These are phyloP conservation scores for Gobius niger DNA, from an alignment of 2,113 vertebrate species.

Conservation along the genomic window DNA sequence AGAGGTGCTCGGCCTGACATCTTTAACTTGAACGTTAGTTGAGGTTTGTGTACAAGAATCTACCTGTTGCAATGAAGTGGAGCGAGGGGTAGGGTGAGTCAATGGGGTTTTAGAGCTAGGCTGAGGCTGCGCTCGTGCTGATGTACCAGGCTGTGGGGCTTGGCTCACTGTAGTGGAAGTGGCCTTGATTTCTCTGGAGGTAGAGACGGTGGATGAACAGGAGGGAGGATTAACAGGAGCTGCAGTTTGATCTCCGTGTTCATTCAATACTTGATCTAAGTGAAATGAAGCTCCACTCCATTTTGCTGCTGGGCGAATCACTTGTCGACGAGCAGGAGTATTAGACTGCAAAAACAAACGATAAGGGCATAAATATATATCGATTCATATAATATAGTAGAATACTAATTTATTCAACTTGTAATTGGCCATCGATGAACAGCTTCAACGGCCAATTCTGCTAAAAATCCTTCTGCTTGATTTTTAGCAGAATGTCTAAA, in stretches of 20 bases:
- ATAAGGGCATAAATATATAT: background rate
- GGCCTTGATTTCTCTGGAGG: constrained; percentile 58
- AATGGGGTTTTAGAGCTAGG: constrained; percentile 22
- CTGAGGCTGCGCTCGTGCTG: constrained; percentile 26
- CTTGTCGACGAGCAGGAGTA: constrained; percentile 51
- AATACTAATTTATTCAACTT: too few species aligned
- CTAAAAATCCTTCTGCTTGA: too few species aligned
- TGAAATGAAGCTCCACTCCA: constrained; percentile 41
- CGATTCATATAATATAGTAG: too few species aligned
- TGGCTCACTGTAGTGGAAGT: constrained; percentile 16
- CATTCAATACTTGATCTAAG: constrained; percentile 20
- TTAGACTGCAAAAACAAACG: constrained; percentile 37
- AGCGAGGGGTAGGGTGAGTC: constrained; percentile 40
- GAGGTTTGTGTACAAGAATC: constrained; percentile 45
- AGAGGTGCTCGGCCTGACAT: constrained; percentile 49
- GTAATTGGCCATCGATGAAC: too few species aligned
- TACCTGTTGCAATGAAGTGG: constrained; percentile 24
- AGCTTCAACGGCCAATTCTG: too few species aligned
- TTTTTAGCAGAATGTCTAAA: too few species aligned
- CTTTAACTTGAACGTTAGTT: constrained; percentile 26
- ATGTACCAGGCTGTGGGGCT: constrained; percentile 12
- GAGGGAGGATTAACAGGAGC: constrained; percentile 5
- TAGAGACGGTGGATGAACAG: constrained; percentile 42
- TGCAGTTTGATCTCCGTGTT: constrained; percentile 21
- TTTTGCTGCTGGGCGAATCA: constrained; percentile 69